Percentiles rank a stretch among this genome's conserved stretches.
Evolutionary conservation across 2,888 invertebrate species (phyloP).

Genomic region (Monochamus alternatus): DNA sequence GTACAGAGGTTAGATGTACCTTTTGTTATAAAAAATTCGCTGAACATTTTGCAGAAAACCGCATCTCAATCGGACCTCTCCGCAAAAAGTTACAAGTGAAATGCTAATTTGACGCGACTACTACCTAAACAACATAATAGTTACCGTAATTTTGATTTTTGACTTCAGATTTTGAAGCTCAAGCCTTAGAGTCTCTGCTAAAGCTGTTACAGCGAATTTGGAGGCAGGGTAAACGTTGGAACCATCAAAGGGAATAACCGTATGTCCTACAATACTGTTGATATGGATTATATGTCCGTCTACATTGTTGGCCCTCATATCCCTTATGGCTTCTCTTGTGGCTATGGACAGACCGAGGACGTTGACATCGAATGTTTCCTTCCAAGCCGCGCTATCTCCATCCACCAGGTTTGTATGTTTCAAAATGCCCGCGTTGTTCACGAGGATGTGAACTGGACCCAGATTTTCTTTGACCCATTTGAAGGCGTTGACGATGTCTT

Average conservation of each 20-base stretch:
- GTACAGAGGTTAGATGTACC: no score
- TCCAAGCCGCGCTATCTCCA: constrained; percentile 37
- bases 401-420: constrained; percentile 31
- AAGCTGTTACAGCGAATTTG: constrained; percentile 11
- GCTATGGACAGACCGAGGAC: constrained; percentile 36
- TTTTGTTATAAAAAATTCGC: no score
- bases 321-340: background rate
- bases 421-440: constrained; percentile 48
- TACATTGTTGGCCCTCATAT: constrained; percentile 51
- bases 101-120: no score
- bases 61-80: no score
- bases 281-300: constrained; percentile 48
- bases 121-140: background rate
- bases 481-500: no score
- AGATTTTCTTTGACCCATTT: no score
- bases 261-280: constrained; percentile 50
- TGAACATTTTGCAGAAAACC: no score
- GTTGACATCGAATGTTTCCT: constrained; percentile 3
- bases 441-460: no score
- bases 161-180: constrained; percentile 22
- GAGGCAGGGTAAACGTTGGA: constrained; percentile 40
- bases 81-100: no score
- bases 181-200: constrained; percentile 16
- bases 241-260: constrained; percentile 43
- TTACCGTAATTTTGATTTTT: constrained; percentile 3